Evolutionary conservation across 2,888 invertebrate genomes (phyloP), one percentile per base, ranked within the genome.

Genomic region (Aporophyla lueneburgensis): DNA sequence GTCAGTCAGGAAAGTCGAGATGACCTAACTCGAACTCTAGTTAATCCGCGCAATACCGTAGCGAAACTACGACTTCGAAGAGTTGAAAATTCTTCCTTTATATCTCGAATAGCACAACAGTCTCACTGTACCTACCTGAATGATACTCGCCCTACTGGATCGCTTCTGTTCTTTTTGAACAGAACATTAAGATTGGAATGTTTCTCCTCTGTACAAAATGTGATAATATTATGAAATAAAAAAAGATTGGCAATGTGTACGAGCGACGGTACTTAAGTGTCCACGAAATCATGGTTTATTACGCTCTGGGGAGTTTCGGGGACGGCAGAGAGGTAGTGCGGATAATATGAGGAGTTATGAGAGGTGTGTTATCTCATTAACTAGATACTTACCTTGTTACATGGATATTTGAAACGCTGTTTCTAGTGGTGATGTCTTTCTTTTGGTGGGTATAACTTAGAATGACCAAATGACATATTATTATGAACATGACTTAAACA

Each of bases 221-320:
- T 67, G 24, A 62, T 40, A 74, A 62, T 74, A 71, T 63, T 83
- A 59, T 71, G 24, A 73, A 73, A 73, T 83, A 83, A 78, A 78
- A 61, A 61, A 66, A 71, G n/a, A 79, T 67, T 74, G 79, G 49
- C 58, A 51, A 68, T 61, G 66, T 66, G 27, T 71, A 54, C 54
- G 54, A 46, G n/a, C 3, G 74, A 56, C 24, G 62, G 49, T 81
- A 68, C 70, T 63, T 70, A 78, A 78, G 70, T 71, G 56, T 24
- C 63, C 73, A 59, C 54, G 56, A 79, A 79, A 81, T 83, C 80
- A 83, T 63, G 61, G 81, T 78, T 81, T 81, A 81, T 73, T 73
- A 78, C 66, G 70, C 79, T 73, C 73, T 14, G 59, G 58, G 51
- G 84, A 70, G 21, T 71, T 83, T 79, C 21, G 24, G 58, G 58